phyloP scores from a whole-genome alignment of 2,888 invertebrate species.

The Drosophila buzzatii region DNA sequence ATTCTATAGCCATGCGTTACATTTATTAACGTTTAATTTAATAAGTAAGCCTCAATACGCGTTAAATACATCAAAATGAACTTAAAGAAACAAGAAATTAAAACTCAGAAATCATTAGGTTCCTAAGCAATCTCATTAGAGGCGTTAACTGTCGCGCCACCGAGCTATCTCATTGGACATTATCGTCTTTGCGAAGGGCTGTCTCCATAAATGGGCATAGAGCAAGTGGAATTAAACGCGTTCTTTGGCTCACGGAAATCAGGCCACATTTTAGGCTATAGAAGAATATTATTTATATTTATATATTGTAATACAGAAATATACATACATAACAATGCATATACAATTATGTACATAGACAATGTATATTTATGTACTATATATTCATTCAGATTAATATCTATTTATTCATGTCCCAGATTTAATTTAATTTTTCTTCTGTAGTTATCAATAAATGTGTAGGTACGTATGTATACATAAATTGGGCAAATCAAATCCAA shows the following conservation, averaged over 20 bases:
- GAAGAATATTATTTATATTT: no score
- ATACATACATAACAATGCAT: neutral
- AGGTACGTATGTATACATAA: neutral
- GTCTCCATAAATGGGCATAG: slow-evolving; percentile 30
- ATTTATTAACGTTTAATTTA: no score
- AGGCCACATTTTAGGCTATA: neutral
- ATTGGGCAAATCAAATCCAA: neutral
- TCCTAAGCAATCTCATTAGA: neutral
- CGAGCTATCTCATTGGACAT: neutral
- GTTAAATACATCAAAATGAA: no score
- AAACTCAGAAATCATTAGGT: neutral
- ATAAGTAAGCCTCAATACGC: neutral
- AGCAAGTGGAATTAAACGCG: neutral
- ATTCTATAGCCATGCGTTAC: neutral
- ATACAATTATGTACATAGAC: neutral
- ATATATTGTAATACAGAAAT: no score
- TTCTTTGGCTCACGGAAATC: neutral
- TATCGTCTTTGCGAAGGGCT: neutral
- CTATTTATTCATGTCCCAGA: slow-evolving; percentile 26
- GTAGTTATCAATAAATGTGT: neutral
- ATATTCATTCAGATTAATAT: neutral
- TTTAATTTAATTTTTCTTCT: neutral
- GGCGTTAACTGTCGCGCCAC: neutral
- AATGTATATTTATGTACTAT: neutral
- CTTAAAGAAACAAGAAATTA: no score